Percentiles rank a stretch among this genome's conserved stretches.
Conservation (phyloP, 2,888 invertebrate genomes). For the Stenurella melanura region DNA sequence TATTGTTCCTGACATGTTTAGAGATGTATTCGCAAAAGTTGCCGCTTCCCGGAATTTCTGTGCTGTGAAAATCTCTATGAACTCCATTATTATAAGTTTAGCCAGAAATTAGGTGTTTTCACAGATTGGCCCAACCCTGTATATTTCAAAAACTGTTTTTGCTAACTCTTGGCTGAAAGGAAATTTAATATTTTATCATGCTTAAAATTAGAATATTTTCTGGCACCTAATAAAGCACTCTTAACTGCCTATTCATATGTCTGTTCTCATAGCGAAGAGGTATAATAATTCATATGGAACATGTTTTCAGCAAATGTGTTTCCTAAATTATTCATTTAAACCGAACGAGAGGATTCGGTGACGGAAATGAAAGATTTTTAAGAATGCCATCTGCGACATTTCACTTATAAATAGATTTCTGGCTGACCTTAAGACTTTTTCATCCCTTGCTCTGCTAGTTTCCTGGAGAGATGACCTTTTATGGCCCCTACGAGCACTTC, state of each 20-base stretch:
- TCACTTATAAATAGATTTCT: slow-evolving; percentile 59
- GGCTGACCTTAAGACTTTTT: slow-evolving; percentile 53
- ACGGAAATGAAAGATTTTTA: slow-evolving; percentile 39
- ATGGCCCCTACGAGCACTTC: slow-evolving; percentile 58
- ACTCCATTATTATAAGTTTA: too few species aligned
- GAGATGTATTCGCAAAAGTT: too few species aligned
- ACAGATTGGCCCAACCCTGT: too few species aligned
- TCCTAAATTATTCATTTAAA: slow-evolving; percentile 52
- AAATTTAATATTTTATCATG: background rate
- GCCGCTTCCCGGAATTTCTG: too few species aligned
- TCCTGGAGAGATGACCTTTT: slow-evolving; percentile 64
- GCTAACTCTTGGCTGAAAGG: background rate
- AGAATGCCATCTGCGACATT: slow-evolving; percentile 56
- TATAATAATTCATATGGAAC: slow-evolving; percentile 39
- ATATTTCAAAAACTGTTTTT: background rate
- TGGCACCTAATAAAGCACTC: slow-evolving; percentile 38
- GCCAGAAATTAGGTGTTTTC: too few species aligned
- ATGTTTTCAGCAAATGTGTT: slow-evolving; percentile 49
- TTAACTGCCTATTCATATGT: slow-evolving; percentile 39
- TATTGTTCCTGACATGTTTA: too few species aligned
- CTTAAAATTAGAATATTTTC: slow-evolving; percentile 20
- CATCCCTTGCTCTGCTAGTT: slow-evolving; percentile 57
- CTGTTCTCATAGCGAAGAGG: slow-evolving; percentile 25
- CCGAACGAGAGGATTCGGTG: slow-evolving; percentile 28
- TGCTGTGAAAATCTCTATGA: too few species aligned